A percentile compares a stretch with the other conserved stretches of the same genome.
Conservation (phyloP, 2,797 vertebrate species). For the Darevskia mixta region DNA sequence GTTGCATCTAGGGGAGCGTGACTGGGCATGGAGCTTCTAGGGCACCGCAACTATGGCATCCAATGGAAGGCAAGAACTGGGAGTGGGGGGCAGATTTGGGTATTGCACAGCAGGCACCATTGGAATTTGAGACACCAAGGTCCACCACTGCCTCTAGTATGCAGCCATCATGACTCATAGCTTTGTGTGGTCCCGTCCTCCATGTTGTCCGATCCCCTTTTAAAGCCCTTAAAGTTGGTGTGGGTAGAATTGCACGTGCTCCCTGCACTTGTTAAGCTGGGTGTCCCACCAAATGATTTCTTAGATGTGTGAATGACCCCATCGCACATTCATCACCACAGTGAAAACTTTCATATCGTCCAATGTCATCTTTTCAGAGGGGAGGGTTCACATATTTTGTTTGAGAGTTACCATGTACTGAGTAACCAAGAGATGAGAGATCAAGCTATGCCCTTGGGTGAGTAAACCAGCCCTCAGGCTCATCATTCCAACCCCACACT, state of each 20-base stretch:
- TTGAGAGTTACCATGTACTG: neutral
- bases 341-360: neutral
- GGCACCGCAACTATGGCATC: too few species aligned
- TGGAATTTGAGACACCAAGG: too few species aligned
- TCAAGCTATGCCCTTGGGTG: neutral
- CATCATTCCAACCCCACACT: neutral
- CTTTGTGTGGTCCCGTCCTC: too few species aligned
- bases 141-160: too few species aligned
- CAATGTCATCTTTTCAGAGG: neutral
- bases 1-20: too few species aligned
- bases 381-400: neutral
- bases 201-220: too few species aligned
- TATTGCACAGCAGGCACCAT: too few species aligned
- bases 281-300: neutral
- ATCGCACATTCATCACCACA: neutral
- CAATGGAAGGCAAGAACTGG: too few species aligned
- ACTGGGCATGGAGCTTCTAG: too few species aligned
- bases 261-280: neutral
- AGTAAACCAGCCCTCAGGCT: accelerated
- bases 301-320: neutral
- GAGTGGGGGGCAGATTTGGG: too few species aligned
- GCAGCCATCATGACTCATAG: too few species aligned
- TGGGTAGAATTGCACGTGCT: neutral
- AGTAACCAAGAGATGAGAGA: neutral
- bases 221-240: neutral